Percentiles rank a stretch among this genome's conserved stretches.
Evolutionary conservation across 2,113 vertebrate species (phyloP).

Genomic region (Garra rufa): DNA sequence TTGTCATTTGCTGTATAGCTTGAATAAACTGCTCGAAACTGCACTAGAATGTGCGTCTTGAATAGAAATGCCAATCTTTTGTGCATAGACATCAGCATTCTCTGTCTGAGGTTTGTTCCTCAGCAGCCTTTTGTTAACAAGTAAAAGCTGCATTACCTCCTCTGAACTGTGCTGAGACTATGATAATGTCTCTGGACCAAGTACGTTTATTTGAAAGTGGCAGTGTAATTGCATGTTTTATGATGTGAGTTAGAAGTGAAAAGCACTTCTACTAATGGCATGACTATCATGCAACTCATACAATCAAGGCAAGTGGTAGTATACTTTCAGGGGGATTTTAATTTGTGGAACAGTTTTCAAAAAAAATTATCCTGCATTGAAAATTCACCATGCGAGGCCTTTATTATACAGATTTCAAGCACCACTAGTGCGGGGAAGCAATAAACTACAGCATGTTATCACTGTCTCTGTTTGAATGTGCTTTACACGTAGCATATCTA

Average conservation of each 20-base stretch:
- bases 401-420: background rate
- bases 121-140: constrained; percentile 5
- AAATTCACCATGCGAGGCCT: background rate
- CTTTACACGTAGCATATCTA: background rate
- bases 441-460: background rate
- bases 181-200: background rate
- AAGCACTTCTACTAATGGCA: constrained; percentile 6
- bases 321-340: background rate
- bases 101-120: constrained; percentile 1
- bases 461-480: background rate
- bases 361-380: background rate
- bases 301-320: background rate
- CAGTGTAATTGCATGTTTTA: background rate
- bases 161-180: background rate
- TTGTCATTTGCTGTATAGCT: constrained; percentile 49
- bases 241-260: background rate
- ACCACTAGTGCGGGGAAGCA: background rate
- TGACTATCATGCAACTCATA: background rate
- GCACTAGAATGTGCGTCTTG: constrained; percentile 44
- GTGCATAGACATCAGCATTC: background rate
- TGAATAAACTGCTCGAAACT: constrained; percentile 59
- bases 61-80: constrained; percentile 5
- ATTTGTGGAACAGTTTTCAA: background rate
- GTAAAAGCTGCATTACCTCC: constrained; percentile 2
- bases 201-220: background rate